Evolutionary conservation across 2,888 invertebrate species (phyloP).

Genomic region (Oscheius sp.): DNA sequence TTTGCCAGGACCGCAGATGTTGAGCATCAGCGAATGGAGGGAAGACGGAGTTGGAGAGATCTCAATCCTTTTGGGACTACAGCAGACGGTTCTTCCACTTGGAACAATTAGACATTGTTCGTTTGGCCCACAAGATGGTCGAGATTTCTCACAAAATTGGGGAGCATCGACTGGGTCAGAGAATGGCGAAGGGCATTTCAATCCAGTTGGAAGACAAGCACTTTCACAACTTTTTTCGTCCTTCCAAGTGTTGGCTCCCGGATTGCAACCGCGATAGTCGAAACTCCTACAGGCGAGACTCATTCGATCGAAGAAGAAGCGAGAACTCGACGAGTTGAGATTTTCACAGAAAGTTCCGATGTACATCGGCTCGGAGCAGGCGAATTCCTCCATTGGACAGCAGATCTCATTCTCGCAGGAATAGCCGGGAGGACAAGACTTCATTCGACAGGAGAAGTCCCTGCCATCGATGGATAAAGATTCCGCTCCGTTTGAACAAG

Average conservation of each 20-base stretch:
- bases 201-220: constrained; percentile 28
- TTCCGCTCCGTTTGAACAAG: constrained; percentile 32
- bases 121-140: constrained; percentile 43
- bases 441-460: constrained; percentile 23
- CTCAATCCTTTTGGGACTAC: constrained; percentile 1
- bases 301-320: constrained; percentile 48
- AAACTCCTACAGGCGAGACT: constrained; percentile 45
- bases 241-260: constrained; percentile 49
- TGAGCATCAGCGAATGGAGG: constrained; percentile 38
- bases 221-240: constrained; percentile 38
- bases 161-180: constrained; percentile 52
- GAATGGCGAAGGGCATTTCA: constrained; percentile 53
- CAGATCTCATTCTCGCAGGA: constrained; percentile 32
- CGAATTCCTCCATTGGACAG: constrained; percentile 33
- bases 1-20: constrained; percentile 29
- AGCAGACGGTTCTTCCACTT: constrained; percentile 36
- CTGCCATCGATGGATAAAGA: constrained; percentile 35
- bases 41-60: constrained; percentile 24
- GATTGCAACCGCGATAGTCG: constrained; percentile 35
- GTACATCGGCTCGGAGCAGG: constrained; percentile 33
- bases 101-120: constrained; percentile 22
- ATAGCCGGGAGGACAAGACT: constrained; percentile 36
- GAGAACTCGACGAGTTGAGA: constrained; percentile 2
- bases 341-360: constrained; percentile 31
- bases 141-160: constrained; percentile 48